phyloP scores from a whole-genome alignment of 2,113 vertebrate species.

The Pheucticus melanocephalus region DNA sequence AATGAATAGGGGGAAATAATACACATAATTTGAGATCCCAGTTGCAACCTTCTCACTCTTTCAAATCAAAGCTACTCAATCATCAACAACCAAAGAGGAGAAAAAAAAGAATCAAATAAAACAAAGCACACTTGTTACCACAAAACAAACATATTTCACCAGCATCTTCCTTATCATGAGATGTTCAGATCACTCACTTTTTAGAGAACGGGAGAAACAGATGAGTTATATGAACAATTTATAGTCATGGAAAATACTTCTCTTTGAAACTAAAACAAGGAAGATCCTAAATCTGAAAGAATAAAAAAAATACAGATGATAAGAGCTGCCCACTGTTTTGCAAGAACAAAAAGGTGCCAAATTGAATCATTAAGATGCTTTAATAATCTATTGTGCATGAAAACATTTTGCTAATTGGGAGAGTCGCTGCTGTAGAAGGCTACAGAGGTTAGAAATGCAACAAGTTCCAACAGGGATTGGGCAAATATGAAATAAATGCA shows the following conservation, averaged over 20 bases:
- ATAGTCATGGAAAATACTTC: background rate
- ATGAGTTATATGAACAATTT: background rate
- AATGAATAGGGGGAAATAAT: background rate
- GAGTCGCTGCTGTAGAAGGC: background rate
- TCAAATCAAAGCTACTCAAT: background rate
- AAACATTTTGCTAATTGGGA: background rate
- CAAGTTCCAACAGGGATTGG: background rate
- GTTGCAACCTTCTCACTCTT: background rate
- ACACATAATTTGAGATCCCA: background rate
- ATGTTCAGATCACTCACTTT: background rate
- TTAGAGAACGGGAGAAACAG: background rate
- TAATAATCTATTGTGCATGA: background rate
- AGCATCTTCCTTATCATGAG: background rate
- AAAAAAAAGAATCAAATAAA: background rate
- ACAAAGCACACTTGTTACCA: background rate
- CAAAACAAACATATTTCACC: background rate
- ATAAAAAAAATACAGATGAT: background rate
- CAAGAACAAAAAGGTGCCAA: background rate
- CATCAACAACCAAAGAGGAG: background rate
- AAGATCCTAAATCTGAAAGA: background rate
- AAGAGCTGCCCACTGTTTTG: background rate
- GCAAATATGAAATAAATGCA: background rate
- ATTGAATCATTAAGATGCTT: background rate
- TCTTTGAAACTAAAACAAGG: background rate
- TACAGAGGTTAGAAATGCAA: background rate